phyloP scores from a whole-genome alignment of 2,797 vertebrate genomes.

The Iguana delicatissima region DNA sequence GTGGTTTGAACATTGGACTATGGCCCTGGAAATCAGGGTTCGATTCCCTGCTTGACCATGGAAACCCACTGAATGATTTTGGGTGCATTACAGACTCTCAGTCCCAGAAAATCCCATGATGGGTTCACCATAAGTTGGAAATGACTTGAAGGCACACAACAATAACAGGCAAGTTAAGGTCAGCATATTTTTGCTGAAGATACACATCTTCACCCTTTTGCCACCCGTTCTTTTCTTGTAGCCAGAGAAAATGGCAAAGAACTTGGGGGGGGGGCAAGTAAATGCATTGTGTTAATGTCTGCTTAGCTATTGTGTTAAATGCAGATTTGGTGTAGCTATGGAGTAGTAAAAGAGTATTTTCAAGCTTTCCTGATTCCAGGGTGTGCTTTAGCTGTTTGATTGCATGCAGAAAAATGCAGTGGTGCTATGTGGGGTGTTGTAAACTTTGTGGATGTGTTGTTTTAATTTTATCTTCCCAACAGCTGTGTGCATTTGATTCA shows the following conservation, averaged over 20 bases:
- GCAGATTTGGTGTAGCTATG: background rate
- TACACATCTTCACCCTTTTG: background rate
- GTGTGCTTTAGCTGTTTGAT: background rate
- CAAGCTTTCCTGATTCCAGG: background rate
- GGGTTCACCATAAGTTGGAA: no score
- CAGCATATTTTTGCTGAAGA: background rate
- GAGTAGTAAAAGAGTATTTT: background rate
- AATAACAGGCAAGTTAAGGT: background rate
- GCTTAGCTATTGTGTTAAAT: background rate
- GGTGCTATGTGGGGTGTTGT: background rate
- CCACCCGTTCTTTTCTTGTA: background rate
- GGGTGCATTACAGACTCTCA: no score
- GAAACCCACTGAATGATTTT: no score
- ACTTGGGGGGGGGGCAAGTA: background rate
- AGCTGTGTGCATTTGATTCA: background rate
- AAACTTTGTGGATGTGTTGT: background rate
- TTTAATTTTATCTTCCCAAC: constrained; percentile 7
- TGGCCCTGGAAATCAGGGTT: no score
- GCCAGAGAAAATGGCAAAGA: background rate
- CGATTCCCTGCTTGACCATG: no score
- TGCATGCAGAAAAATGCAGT: no score
- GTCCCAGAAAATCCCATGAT: no score
- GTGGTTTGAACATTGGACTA: no score
- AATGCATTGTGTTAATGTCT: background rate
- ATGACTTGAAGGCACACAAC: no score